Conservation (phyloP, 1,140 invertebrate species). For the Brachionus manjavacas region DNA sequence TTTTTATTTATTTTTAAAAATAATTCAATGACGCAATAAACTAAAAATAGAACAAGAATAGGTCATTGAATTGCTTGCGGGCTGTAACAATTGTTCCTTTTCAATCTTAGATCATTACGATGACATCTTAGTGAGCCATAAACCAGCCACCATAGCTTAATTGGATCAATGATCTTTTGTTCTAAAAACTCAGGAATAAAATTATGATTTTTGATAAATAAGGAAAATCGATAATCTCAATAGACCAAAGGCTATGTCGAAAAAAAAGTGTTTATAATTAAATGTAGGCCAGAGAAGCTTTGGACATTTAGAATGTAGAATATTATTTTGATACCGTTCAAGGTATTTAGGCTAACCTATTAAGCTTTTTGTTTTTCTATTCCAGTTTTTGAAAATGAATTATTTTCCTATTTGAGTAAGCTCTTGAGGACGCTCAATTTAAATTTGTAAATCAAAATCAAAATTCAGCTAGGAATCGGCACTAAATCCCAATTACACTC, state of each 20-base stretch:
- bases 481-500: neutral
- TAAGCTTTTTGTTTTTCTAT: neutral
- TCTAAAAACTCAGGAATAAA: neutral
- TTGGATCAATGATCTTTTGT: neutral
- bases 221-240: neutral
- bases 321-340: neutral
- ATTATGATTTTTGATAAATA: neutral
- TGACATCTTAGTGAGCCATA: neutral
- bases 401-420: neutral
- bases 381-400: neutral
- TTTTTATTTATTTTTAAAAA: neutral
- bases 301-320: neutral
- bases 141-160: neutral
- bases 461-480: neutral
- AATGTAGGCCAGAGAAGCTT: neutral
- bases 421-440: neutral
- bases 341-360: neutral
- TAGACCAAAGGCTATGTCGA: neutral
- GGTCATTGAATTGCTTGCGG: neutral
- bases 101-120: neutral
- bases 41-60: neutral
- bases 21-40: neutral
- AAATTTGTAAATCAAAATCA: neutral
- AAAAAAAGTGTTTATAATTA: neutral
- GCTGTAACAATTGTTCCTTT: neutral